These are phyloP conservation scores for Shinisaurus crocodilurus DNA, from an alignment of 2,113 vertebrate genomes.

Conservation along the genomic window DNA sequence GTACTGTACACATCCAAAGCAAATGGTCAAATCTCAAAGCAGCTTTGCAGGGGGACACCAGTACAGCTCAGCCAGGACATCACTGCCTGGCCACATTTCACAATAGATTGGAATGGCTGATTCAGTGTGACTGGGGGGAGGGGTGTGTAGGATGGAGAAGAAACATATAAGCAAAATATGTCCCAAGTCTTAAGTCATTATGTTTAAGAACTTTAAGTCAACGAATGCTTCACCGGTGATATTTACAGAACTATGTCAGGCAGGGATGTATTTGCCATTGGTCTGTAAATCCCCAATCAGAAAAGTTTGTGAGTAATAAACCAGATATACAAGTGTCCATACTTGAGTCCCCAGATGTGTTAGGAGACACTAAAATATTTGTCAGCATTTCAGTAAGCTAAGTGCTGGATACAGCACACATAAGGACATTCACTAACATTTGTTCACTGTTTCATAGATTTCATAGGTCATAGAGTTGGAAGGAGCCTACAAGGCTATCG, in stretches of 20 bases:
- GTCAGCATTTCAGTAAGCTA: not conserved
- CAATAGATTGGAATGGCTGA: conserved; percentile 50
- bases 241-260: conserved; percentile 2
- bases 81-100: conserved; percentile 55
- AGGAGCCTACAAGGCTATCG: too few species aligned
- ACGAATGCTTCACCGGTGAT: conserved; percentile 35
- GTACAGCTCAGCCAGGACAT: conserved; percentile 47
- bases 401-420: not conserved
- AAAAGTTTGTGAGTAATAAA: not conserved
- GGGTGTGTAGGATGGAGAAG: not conserved
- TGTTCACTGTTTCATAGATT: too few species aligned
- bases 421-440: not conserved
- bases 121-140: conserved; percentile 14
- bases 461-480: too few species aligned
- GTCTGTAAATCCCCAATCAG: not conserved
- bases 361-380: fast-evolving
- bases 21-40: conserved; percentile 60
- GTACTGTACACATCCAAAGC: conserved; percentile 47
- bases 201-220: conserved; percentile 32
- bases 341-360: fast-evolving
- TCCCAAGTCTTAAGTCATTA: conserved; percentile 37
- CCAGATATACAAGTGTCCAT: not conserved
- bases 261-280: conserved; percentile 32
- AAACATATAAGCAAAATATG: conserved; percentile 44
- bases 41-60: conserved; percentile 19